A percentile compares a stretch with the other conserved stretches of the same genome.
Conservation (phyloP, 2,113 vertebrate genomes). For the Phalacrocorax aristotelis region DNA sequence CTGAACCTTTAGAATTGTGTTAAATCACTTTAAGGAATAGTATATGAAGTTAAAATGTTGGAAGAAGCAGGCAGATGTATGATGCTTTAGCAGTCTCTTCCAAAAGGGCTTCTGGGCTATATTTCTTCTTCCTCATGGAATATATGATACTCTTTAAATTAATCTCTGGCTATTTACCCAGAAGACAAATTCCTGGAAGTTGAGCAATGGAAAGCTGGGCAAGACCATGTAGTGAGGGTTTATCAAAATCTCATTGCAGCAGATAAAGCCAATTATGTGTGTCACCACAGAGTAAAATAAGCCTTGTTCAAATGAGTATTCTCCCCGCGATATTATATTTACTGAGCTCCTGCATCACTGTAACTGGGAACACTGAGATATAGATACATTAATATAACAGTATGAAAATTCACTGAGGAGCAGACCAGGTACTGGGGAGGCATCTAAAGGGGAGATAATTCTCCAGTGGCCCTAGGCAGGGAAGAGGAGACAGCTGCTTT, state of each 20-base stretch:
- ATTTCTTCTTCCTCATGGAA: neutral
- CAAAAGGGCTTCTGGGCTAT: neutral
- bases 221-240: neutral
- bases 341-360: neutral
- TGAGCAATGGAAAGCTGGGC: neutral
- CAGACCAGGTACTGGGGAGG: neutral
- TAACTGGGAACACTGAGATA: neutral
- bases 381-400: neutral
- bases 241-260: conserved; percentile 34
- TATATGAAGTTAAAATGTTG: neutral
- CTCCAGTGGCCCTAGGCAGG: neutral
- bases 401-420: neutral
- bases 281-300: neutral
- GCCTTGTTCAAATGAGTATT: neutral
- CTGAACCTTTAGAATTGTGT: neutral
- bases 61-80: neutral
- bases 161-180: neutral
- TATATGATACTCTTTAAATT: neutral
- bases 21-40: neutral
- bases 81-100: neutral
- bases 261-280: conserved; percentile 17
- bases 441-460: neutral
- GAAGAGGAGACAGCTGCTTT: neutral
- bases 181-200: neutral
- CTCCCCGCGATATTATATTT: neutral